A percentile compares a stretch with the other conserved stretches of the same genome.
Conservation (phyloP, 2,888 invertebrate genomes). For the Anarsia innoxiella region DNA sequence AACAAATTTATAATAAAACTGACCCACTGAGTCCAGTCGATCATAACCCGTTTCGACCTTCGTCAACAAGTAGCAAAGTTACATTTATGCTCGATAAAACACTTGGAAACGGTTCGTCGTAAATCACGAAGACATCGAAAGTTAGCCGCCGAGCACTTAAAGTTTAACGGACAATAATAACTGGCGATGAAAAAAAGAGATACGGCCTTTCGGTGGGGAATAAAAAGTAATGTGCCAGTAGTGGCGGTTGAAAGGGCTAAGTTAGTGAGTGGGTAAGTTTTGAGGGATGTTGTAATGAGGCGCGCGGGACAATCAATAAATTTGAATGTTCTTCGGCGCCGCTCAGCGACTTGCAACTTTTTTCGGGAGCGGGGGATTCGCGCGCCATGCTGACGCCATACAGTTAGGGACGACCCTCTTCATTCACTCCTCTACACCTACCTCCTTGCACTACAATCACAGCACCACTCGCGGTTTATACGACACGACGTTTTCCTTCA, state of each 20-base stretch:
- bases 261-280: conserved; percentile 66
- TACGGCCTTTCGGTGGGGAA: conserved; percentile 45
- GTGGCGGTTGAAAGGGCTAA: conserved; percentile 64
- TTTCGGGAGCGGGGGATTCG: conserved; percentile 62
- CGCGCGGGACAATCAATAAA: conserved; percentile 72
- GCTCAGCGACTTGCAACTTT: conserved; percentile 72
- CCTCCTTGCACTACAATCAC: too few species aligned
- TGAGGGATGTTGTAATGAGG: conserved; percentile 72
- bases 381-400: conserved; percentile 63
- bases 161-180: conserved; percentile 74
- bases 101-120: conserved; percentile 67
- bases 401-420: conserved; percentile 20
- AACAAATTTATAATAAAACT: conserved; percentile 27
- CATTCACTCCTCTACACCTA: too few species aligned
- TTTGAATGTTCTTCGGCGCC: conserved; percentile 73
- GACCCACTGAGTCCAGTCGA: conserved; percentile 41
- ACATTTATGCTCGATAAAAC: conserved; percentile 74
- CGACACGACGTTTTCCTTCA: too few species aligned
- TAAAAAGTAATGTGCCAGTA: conserved; percentile 70
- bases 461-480: too few species aligned
- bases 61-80: conserved; percentile 69
- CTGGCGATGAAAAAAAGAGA: conserved; percentile 61
- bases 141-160: conserved; percentile 72
- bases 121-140: conserved; percentile 71
- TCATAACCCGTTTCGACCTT: conserved; percentile 60